Conservation (phyloP, 2,113 vertebrate species). For the Helogale parvula region DNA sequence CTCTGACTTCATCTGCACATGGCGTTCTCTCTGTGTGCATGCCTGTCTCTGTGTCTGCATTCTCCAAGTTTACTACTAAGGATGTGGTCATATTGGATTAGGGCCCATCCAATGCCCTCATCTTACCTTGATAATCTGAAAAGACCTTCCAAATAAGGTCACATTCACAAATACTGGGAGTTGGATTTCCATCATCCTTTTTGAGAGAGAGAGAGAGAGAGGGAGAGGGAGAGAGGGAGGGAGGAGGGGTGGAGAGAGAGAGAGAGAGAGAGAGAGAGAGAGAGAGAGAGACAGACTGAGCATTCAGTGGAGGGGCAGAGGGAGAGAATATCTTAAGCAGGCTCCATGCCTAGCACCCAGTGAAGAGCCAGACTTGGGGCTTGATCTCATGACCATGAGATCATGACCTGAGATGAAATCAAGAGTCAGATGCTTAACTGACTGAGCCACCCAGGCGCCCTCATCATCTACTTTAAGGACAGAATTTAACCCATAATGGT, state of each 20-base stretch:
- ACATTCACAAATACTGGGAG: not conserved
- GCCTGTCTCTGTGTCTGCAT: not conserved
- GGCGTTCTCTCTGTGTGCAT: accelerated
- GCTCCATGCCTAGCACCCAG: no score
- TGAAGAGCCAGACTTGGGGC: no score
- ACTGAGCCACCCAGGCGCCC: not conserved
- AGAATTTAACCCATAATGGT: not conserved
- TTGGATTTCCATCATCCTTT: not conserved
- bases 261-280: no score
- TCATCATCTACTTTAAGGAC: not conserved
- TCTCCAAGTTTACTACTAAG: not conserved
- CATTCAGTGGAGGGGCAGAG: no score
- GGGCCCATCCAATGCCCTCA: not conserved
- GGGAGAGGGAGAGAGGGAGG: no score
- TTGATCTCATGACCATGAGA: no score
- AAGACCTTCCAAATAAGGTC: not conserved
- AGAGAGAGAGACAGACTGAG: no score
- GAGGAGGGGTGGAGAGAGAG: no score
- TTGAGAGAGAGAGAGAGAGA: no score
- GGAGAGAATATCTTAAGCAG: no score
- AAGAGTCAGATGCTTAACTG: no score
- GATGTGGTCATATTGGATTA: not conserved
- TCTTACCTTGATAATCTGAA: not conserved
- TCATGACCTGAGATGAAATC: no score
- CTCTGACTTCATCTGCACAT: not conserved